Percentiles rank a stretch among this genome's conserved stretches.
Evolutionary conservation across 2,113 vertebrate species (phyloP).

Genomic region (Glaucidium brasilianum): DNA sequence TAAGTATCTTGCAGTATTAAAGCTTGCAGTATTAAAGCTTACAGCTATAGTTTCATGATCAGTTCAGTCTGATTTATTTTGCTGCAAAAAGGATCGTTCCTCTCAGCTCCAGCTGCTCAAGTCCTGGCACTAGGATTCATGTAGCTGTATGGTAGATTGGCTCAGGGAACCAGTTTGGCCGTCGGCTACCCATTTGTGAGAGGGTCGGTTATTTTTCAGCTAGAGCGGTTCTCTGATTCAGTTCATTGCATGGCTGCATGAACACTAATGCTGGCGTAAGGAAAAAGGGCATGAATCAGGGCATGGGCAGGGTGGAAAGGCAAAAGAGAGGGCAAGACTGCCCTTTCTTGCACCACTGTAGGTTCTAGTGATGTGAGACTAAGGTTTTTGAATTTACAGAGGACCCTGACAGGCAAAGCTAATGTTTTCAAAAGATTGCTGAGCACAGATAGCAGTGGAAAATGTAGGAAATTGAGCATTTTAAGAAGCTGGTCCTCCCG

Average conservation of each 20-base stretch:
- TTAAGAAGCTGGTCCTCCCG: neutral
- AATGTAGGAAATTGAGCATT: neutral
- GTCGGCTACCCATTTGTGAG: neutral
- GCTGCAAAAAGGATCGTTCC: neutral
- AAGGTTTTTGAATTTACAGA: neutral
- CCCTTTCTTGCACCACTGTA: neutral
- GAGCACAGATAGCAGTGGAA: neutral
- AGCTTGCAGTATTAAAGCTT: neutral
- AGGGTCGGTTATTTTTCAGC: neutral
- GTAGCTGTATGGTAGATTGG: neutral
- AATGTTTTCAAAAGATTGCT: neutral
- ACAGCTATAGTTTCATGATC: neutral
- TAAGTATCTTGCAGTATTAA: neutral
- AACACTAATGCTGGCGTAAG: fast-evolving
- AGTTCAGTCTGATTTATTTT: neutral
- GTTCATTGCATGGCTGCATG: neutral
- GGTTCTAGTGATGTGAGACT: neutral
- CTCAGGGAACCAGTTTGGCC: neutral
- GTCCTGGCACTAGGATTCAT: neutral
- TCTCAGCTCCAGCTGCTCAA: neutral
- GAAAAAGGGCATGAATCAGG: neutral
- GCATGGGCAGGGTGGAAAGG: neutral
- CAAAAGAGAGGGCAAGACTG: neutral
- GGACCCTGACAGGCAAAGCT: neutral
- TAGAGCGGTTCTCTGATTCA: neutral